Base-by-base conservation (phyloP, 1,140 invertebrate species). In the Anagrus nilaparvatae region DNA sequence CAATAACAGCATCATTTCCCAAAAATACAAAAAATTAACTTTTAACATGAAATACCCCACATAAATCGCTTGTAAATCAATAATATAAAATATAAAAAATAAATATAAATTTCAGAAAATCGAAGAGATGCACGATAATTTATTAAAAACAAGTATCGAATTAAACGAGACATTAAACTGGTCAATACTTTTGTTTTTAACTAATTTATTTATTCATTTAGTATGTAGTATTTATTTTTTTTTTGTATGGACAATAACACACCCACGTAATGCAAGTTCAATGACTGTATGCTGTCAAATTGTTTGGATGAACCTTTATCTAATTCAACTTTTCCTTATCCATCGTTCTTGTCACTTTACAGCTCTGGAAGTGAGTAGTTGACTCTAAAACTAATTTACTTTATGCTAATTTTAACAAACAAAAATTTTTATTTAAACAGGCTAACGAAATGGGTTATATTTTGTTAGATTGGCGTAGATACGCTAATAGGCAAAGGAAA, bases 211-310 rank as follows among this genome's bases (percentile, higher is more conserved):
- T 28, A 12, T 53, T 5, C 62, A 65, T 37, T 51, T 35, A 24
- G 51, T 66, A 2, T 46, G 48, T 33, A 58, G 56, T 40, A 24
- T 55, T 9, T 67, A 58, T 19, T 62, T 58, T 23, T 40, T 65
- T 16, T 45, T 45, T 20, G 19, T 47, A 3, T 52, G 44, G 47
- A 39, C 39, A 8, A 6, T 47, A 1, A 1, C 46, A 2, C 12
- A 36, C 5, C 5, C 17, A 2, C 1, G 16, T 9, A 27, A 38
- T 29, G 20, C n/a, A 12, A 29, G 30, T 8, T 4, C 25, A 3
- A 13, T 17, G 18, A n/a, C 51, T 3, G n/a, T 57, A 1, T 25
- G 25, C 24, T 62, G 60, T 24, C 32, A 58, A 5, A 17, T 16
- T 6, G 35, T 23, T 1, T 67, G 63, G 63, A 29, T 59, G 5